Conservation (phyloP, 2,797 vertebrate genomes). For the Poecile montanus region DNA sequence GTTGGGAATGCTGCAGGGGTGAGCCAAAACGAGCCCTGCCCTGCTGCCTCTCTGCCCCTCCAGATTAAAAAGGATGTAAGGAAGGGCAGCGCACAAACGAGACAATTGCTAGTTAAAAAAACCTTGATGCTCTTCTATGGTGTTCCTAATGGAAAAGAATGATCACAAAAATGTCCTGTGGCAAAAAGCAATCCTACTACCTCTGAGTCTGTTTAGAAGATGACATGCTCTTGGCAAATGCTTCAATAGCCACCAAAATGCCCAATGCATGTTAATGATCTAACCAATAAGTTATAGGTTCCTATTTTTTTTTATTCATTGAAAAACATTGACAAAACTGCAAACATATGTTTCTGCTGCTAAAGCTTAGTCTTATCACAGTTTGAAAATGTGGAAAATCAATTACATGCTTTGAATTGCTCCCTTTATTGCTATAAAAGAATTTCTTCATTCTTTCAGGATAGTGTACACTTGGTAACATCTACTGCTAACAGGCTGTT, state of each 20-base stretch:
- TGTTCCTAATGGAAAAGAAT: not conserved
- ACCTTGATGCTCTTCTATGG: not conserved
- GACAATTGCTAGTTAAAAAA: not conserved
- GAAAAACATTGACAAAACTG: slow-evolving; percentile 70
- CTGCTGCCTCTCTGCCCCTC: not conserved
- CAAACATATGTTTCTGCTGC: slow-evolving; percentile 75
- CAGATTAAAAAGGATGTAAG: not conserved
- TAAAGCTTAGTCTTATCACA: slow-evolving; percentile 75
- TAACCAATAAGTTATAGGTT: slow-evolving; percentile 40
- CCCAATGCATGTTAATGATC: slow-evolving; percentile 62
- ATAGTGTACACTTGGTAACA: slow-evolving; percentile 59
- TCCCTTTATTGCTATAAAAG: slow-evolving; percentile 72
- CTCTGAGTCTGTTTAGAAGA: slow-evolving; percentile 3
- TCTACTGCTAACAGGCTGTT: slow-evolving; percentile 75
- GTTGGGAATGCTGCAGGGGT: not conserved
- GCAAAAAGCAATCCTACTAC: slow-evolving; percentile 12
- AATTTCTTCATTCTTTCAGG: slow-evolving; percentile 71
- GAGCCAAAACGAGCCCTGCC: not conserved
- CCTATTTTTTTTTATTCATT: not conserved
- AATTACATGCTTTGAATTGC: slow-evolving; percentile 73
- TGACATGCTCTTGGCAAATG: slow-evolving; percentile 43
- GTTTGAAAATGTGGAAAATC: slow-evolving; percentile 77
- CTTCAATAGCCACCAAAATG: slow-evolving; percentile 63
- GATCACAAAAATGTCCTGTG: slow-evolving; percentile 1
- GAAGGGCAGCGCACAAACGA: not conserved